A percentile compares a stretch with the other conserved stretches of the same genome.
Evolutionary conservation across 2,888 invertebrate species (phyloP).

Genomic region (Oxyscelio sp.): DNA sequence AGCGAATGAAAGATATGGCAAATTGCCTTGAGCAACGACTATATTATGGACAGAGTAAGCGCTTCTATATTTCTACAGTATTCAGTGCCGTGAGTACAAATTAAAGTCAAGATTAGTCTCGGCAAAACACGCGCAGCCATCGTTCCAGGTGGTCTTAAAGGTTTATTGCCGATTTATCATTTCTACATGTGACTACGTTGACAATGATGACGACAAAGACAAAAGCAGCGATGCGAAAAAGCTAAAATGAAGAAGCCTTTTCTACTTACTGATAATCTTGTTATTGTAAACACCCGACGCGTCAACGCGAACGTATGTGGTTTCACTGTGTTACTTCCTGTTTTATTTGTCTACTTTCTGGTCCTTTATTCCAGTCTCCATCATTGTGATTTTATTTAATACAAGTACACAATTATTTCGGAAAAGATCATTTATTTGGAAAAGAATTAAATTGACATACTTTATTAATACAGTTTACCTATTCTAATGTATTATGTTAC

Average conservation of each 20-base stretch:
- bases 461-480: no score
- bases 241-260: slow-evolving; percentile 78
- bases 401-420: no score
- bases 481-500: no score
- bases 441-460: no score
- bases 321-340: no score
- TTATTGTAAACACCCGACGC: slow-evolving; percentile 84
- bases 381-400: no score
- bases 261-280: slow-evolving; percentile 82
- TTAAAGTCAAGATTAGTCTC: slow-evolving; percentile 69
- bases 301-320: slow-evolving; percentile 70
- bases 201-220: slow-evolving; percentile 52
- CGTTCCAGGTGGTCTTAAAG: slow-evolving; percentile 33
- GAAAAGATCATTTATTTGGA: no score
- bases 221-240: slow-evolving; percentile 44
- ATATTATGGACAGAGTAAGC: slow-evolving; percentile 42
- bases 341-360: no score
- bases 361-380: no score
- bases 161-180: slow-evolving; percentile 67
- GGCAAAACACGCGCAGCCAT: slow-evolving; percentile 21
- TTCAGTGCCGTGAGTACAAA: slow-evolving; percentile 52
- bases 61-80: slow-evolving; percentile 39
- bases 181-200: slow-evolving; percentile 29
- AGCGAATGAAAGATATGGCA: slow-evolving; percentile 41
- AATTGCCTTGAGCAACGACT: slow-evolving; percentile 55